Evolutionary conservation across 2,888 invertebrate genomes (phyloP), one percentile per base, ranked within the genome.

Genomic region (Peribatodes rhomboidaria): DNA sequence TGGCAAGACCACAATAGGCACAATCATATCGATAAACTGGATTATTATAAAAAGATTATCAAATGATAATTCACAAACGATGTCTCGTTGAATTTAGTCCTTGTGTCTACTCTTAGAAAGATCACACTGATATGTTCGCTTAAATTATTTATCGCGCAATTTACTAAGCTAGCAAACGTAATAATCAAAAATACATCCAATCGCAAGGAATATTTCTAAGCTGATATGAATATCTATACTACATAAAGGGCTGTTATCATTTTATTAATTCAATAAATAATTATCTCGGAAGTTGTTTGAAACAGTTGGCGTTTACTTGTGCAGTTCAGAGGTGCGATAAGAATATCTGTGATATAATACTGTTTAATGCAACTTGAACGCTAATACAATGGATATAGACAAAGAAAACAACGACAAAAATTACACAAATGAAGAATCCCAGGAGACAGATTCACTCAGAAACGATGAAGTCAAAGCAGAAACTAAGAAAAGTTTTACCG

Each of bases 401-500:
- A 61, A 39, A 44, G 54, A 67, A 7, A 54, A 46, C 10, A 42
- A 41, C 8, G 59, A 63, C 13, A 66, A 64, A 52, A 52, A 53
- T 27, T 31, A 42, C 16, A 49, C 52, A 39, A 56, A 46, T 49
- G 55, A 61, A 35, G 70, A 71, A 44, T 56, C 59, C 10, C 63
- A 64, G 37, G 75, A 77, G 72, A 72, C 65, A 20, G 74, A 74
- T 41, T 75, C 73, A 18, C 69, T 78, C 2, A 73, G 62, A 52
- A 54, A 50, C 13, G 58, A 56, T 41, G 62, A 46, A 63, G 61
- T 65, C 16, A 65, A 71, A 9, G 35, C 64, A 49, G 42, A 70
- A 63, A 11, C 16, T 49, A 68, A 74, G 70, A 77, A 60, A 67
- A 81, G 70, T 33, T 81, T 82, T 31, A 65, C 69, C 54, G 81